These are phyloP conservation scores for Strongylocentrotus purpuratus DNA, from an alignment of 35 echinoderm and acorn worm genomes.

Conservation along the genomic window DNA sequence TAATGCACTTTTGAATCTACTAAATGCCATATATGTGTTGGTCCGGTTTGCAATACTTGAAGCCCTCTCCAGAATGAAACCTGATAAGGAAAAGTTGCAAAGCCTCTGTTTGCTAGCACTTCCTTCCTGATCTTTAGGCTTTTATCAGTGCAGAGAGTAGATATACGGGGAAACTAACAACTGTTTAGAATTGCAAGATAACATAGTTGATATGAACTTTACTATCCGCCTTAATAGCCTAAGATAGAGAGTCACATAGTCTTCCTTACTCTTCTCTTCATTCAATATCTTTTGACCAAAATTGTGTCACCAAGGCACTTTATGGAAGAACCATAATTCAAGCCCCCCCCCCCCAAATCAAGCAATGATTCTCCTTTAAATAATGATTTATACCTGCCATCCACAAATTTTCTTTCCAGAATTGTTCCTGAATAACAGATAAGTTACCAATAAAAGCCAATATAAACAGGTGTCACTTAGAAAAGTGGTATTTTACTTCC, in stretches of 20 bases:
- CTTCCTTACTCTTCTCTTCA: not conserved
- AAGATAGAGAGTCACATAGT: not conserved
- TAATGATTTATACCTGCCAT: no score
- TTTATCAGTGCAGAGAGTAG: not conserved
- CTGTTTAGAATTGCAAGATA: not conserved
- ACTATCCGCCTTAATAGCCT: not conserved
- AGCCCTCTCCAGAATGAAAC: not conserved
- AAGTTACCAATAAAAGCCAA: not conserved
- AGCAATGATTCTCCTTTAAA: no score
- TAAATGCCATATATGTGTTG: not conserved
- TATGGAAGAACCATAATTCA: not conserved
- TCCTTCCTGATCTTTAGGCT: not conserved
- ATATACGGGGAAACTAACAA: not conserved
- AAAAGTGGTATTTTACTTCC: not conserved
- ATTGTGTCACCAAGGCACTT: not conserved
- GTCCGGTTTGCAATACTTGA: not conserved
- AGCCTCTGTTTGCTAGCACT: not conserved
- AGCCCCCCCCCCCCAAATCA: no score
- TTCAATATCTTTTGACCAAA: not conserved
- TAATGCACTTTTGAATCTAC: not conserved
- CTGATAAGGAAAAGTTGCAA: not conserved
- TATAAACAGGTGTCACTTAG: not conserved
- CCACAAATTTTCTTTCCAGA: no score
- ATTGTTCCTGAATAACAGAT: not conserved
- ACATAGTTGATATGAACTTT: no score